Evolutionary conservation across 2,797 vertebrate species (phyloP), one percentile per base, ranked within the genome.

Genomic region (Furcifer pardalis): DNA sequence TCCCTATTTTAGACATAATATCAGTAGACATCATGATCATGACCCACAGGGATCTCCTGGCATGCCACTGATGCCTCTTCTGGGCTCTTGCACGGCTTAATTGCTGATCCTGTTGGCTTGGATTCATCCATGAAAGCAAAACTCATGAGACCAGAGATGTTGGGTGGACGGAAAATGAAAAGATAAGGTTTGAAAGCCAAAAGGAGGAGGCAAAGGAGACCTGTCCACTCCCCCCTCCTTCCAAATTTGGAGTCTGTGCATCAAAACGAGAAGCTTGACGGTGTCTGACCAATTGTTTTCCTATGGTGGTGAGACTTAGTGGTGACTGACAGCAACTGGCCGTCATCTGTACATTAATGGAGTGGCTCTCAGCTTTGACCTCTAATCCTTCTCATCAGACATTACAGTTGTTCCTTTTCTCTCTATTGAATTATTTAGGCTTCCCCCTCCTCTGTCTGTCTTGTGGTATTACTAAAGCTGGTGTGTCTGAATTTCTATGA

Each of bases 401-500:
- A 69, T 77, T 40, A 27, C 65, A 44, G 63, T 40, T 71, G 65
- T 63, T 69, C 32, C 62, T 30, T 23, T 49, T n/a, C 35, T 42
- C 40, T 42, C 76, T 62, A 1, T 44, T 78, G 77, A 84, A 73
- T 79, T 79, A 84, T 49, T 79, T 84, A 79, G 75, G 87, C 79
- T 83, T 35, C 68, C 5, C 79, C 86, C 25, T 63, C 0, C 0
- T 84, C 80, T 56, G 82, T 46, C 79, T 81, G 32, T 62, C 74
- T 68, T 15, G 37, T 25, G 49, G 65, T 21, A 13, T 69, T 62
- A 25, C 4, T n/a, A 21, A 52, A 68, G 44, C 27, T 72, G 35
- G 59, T 21, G 8, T 72, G 80, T 77, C n/a, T n/a, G 79, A 40
- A 60, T 71, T 1, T 15, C 89, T 73, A 84, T 86, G 87, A 92